Evolutionary conservation across 2,113 vertebrate species (phyloP), one percentile per base, ranked within the genome.

Genomic region (Motacilla tschutschensis): DNA sequence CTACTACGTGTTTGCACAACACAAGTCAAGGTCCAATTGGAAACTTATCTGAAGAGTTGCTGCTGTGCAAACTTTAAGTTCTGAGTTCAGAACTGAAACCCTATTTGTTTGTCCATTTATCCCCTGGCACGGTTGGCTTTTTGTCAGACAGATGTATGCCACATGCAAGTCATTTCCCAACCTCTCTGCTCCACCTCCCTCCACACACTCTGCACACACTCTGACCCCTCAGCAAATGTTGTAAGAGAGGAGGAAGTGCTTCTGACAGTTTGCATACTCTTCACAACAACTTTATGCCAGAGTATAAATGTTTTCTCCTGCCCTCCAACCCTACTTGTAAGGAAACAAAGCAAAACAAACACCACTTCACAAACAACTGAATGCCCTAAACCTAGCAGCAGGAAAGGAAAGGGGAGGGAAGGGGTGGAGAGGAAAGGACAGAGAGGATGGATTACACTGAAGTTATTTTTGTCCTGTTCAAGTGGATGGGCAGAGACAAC

Each of bases 381-480:
- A 92, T 79, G 62, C 67, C 75, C 62, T 79, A 83, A 93, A 91
- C 62, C 60, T 67, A 86, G 55, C 10, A 16, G 75, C 75, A 83
- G 78, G 71, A 93, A 89, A 89, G 86, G 82, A 92, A 83, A 92
- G 88, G 81, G 90, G 87, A 94, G 87, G 84, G 76, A 79, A 89
- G 84, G 50, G 69, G 82, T 83, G 72, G 87, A 87, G 38, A 79
- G 88, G 76, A 92, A 95, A 92, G 77, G 77, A 85, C 60, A 55
- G 75, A 86, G 60, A 79, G 87, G 88, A 88, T 93, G 90, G 79
- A 90, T 94, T 94, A 90, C 92, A 94, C 41, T 46, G 2, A 80
- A 91, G 87, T 83, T 95, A 95, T 95, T 95, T 95, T 93, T 78
- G 82, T 89, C 84, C 43, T 22, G 67, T 88, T 90, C 58, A 93